Conservation (phyloP, 2,888 invertebrate genomes). For the Drosophila subsilvestris region DNA sequence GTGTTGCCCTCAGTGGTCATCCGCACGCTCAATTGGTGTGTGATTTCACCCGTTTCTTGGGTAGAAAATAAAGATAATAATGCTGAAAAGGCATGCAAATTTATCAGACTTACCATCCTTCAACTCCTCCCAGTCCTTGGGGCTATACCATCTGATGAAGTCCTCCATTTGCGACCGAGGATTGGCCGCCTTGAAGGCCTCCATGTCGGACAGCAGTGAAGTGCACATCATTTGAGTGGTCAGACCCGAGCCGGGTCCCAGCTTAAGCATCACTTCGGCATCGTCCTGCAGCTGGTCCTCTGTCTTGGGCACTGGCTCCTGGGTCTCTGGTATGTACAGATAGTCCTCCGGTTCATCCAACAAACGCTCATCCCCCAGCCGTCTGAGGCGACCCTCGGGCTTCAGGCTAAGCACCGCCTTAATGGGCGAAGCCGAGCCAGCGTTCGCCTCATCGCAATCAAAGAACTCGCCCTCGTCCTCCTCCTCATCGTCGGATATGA, state of each 20-base stretch:
- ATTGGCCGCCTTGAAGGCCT: conserved; percentile 99
- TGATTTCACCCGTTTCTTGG: conserved; percentile 78
- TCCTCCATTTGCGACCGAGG: conserved; percentile 95
- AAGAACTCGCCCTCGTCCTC: conserved; percentile 89
- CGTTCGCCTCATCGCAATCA: conserved; percentile 87
- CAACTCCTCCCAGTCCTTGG: conserved; percentile 94
- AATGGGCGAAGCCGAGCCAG: conserved; percentile 47
- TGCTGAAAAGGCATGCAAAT: accelerated
- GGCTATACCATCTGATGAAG: conserved; percentile 99
- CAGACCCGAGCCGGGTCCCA: conserved; percentile 92
- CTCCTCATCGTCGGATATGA: conserved; percentile 47
- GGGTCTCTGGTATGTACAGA: conserved; percentile 92
- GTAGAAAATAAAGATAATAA: neutral
- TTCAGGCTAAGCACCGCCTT: conserved; percentile 84
- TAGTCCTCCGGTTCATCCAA: conserved; percentile 88
- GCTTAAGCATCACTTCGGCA: conserved; percentile 93
- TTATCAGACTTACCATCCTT: conserved; percentile 68
- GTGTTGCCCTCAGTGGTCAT: conserved; percentile 96
- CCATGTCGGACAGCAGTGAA: conserved; percentile 97
- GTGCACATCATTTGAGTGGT: conserved; percentile 97
- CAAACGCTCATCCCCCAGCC: conserved; percentile 88
- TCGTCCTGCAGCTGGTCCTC: conserved; percentile 98
- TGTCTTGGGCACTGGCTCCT: conserved; percentile 98
- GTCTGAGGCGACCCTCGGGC: conserved; percentile 89
- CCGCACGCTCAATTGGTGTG: conserved; percentile 91